Evolutionary conservation across 2,797 vertebrate genomes (phyloP).

Genomic region (Melanogrammus aeglefinus): DNA sequence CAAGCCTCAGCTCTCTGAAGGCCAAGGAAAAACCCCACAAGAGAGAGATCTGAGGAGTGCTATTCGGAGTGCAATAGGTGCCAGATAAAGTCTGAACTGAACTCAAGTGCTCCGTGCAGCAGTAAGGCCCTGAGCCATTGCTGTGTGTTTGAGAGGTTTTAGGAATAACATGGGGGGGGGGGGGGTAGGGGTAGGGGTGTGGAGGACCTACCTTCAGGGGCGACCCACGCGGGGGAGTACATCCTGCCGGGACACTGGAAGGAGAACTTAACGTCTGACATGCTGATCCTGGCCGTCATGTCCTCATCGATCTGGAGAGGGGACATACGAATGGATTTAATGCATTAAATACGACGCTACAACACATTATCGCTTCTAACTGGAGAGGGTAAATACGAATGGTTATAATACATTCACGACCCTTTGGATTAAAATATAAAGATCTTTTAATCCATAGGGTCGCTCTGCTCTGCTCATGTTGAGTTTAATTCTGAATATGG

Average conservation of each 20-base stretch:
- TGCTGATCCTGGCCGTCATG: slow-evolving; percentile 96
- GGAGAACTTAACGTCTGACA: slow-evolving; percentile 96
- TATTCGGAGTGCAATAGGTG: not conserved
- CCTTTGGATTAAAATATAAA: slow-evolving; percentile 8
- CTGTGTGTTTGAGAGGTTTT: not conserved
- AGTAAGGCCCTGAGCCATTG: not conserved
- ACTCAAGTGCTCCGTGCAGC: not conserved
- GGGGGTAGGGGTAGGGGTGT: not conserved
- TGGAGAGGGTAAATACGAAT: slow-evolving; percentile 45
- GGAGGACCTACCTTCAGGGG: slow-evolving; percentile 85
- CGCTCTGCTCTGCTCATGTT: not conserved
- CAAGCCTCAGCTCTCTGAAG: not conserved
- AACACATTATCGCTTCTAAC: slow-evolving; percentile 73
- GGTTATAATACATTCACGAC: slow-evolving; percentile 7
- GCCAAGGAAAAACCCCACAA: not conserved
- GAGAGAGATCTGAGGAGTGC: not conserved
- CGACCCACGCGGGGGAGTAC: slow-evolving; percentile 96
- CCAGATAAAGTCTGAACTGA: not conserved
- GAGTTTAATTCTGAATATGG: not conserved
- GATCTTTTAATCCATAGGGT: too few relatives aligned
- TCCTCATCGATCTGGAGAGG: slow-evolving; percentile 90
- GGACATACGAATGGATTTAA: not conserved
- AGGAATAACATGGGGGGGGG: not conserved
- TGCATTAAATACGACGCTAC: slow-evolving; percentile 14
- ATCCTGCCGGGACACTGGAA: slow-evolving; percentile 97